Conservation (phyloP, 2,113 vertebrate species). For the Collichthys lucidus region DNA sequence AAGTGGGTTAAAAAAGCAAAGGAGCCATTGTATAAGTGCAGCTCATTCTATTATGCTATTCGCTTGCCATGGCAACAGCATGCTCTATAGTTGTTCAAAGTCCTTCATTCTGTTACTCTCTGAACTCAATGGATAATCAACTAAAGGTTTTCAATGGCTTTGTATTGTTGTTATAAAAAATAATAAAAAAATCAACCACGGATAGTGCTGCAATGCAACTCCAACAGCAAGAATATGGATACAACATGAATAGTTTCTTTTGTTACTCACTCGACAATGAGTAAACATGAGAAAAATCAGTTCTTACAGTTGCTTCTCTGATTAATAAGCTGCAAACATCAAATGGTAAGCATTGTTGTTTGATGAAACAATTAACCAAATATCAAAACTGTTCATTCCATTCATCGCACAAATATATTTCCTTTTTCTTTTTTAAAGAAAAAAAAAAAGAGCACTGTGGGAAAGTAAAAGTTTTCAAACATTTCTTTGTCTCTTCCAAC, state of each 20-base stretch:
- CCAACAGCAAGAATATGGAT: constrained; percentile 6
- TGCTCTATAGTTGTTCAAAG: constrained; percentile 27
- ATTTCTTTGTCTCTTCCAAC: neutral
- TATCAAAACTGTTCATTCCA: neutral
- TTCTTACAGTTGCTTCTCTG: neutral
- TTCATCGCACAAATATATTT: neutral
- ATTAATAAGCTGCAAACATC: neutral
- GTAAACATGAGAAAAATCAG: neutral
- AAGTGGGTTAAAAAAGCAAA: constrained; percentile 48
- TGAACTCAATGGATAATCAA: constrained; percentile 47
- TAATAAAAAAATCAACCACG: constrained; percentile 19
- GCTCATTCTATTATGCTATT: constrained; percentile 49
- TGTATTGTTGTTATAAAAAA: constrained; percentile 21
- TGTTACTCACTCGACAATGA: neutral
- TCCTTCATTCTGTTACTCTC: constrained; percentile 37
- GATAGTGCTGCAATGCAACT: constrained; percentile 35
- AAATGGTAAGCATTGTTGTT: neutral
- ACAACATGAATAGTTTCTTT: constrained; percentile 1
- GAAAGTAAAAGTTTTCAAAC: neutral
- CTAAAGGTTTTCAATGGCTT: constrained; percentile 50
- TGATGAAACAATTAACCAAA: neutral
- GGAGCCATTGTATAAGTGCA: constrained; percentile 45
- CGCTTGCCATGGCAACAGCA: constrained; percentile 70
- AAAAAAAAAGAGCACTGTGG: neutral
- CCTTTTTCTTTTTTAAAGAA: too few relatives aligned